phyloP scores from a whole-genome alignment of 2,113 vertebrate genomes.

The Orthonyx spaldingii region DNA sequence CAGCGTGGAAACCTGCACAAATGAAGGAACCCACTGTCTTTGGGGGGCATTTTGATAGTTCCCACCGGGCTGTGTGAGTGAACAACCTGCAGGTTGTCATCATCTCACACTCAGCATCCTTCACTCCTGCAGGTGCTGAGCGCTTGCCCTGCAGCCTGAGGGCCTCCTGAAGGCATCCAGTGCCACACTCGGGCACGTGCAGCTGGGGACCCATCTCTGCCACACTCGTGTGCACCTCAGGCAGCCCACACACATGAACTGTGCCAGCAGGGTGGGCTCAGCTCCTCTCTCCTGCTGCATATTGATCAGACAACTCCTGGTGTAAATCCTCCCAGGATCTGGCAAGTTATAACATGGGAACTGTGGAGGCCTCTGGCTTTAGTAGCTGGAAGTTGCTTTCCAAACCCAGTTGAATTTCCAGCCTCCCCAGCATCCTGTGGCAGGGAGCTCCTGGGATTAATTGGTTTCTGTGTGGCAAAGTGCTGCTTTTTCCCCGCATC shows the following conservation, averaged over 20 bases:
- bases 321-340: neutral
- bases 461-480: neutral
- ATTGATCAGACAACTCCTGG: neutral
- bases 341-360: neutral
- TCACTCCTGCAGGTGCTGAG: neutral
- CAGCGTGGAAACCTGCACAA: neutral
- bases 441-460: neutral
- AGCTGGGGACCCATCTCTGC: neutral
- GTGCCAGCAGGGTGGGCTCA: neutral
- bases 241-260: accelerated
- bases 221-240: accelerated
- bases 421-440: neutral
- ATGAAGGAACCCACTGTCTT: neutral
- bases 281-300: neutral
- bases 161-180: neutral
- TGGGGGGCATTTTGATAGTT: neutral
- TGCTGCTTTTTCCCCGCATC: neutral
- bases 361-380: neutral
- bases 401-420: neutral
- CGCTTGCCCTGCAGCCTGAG: neutral
- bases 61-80: neutral
- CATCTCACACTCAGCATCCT: neutral
- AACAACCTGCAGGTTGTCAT: neutral
- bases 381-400: neutral
- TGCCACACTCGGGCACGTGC: accelerated